These are phyloP conservation scores for Salmo trutta DNA, from an alignment of 2,797 vertebrate genomes.

Conservation along the genomic window DNA sequence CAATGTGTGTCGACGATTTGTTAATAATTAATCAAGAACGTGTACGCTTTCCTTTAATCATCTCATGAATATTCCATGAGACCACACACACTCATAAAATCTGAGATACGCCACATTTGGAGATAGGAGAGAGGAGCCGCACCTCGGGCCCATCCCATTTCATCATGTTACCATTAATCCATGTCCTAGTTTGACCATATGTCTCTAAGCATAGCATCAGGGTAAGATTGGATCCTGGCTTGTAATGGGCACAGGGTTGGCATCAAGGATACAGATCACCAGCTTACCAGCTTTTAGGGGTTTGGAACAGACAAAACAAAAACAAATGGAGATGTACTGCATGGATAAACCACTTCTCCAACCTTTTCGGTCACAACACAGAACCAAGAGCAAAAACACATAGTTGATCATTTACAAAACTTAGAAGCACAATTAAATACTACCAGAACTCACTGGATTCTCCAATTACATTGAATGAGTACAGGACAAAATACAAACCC, in stretches of 20 bases:
- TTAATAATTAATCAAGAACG: slow-evolving; percentile 47
- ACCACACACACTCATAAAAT: neutral
- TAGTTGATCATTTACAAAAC: too few relatives aligned
- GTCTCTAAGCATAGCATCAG: neutral
- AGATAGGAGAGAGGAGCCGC: neutral
- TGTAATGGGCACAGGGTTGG: neutral
- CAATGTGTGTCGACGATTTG: slow-evolving; percentile 37
- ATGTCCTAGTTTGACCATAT: neutral
- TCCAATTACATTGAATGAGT: too few relatives aligned
- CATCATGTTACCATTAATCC: neutral
- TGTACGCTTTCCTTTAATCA: slow-evolving; percentile 36
- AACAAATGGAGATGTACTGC: too few relatives aligned
- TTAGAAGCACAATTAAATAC: too few relatives aligned
- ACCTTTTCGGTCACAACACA: too few relatives aligned
- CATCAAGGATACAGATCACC: neutral
- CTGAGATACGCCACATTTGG: neutral
- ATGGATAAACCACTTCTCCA: too few relatives aligned
- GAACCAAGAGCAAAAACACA: too few relatives aligned
- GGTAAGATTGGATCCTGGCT: neutral
- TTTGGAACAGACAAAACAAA: too few relatives aligned
- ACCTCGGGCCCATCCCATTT: neutral
- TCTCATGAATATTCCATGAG: slow-evolving; percentile 27
- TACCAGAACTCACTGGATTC: too few relatives aligned
- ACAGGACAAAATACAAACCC: too few relatives aligned
- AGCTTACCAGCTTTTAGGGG: too few relatives aligned